Evolutionary conservation across 2,113 vertebrate genomes (phyloP), one percentile per base, ranked within the genome.

Genomic region (Ciconia boyciana): DNA sequence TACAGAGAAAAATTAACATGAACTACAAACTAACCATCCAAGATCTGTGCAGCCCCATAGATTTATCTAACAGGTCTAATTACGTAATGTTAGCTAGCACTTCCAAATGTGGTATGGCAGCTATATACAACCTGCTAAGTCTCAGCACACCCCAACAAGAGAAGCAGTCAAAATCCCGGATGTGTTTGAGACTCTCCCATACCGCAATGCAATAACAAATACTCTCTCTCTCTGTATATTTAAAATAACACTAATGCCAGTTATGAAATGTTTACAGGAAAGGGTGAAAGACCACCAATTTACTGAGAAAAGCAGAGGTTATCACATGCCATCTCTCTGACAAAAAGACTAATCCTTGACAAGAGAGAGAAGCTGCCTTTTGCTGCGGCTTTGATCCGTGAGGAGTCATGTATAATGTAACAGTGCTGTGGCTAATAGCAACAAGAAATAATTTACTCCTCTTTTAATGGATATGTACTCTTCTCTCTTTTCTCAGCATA

Each of bases 141-240:
- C 60, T 20, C 3, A 11, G 39, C 18, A 34, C n/a, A 14, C 9
- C 15, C 72, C 54, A 24, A 15, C 3, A 10, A 26, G 28, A 74
- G 74, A 11, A 49, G 25, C 2, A 3, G 9, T 12, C n/a, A 20
- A 66, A 62, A 16, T 10, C 39, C 68, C 74, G 12, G 66, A 6
- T 2, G 13, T 1, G 7, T 21, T 25, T 14, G n/a, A 34, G 51
- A 8, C 13, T 31, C 49, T n/a, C 28, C 28, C 28, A 1, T 11
- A 15, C 11, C 0, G 1, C 58, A 24, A 18, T 1, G 15, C 57
- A 16, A 15, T 7, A 17, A 24, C 5, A 1, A 65, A 24, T 6
- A 3, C 57, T 22, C 64, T 22, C 28, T 18, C 46, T 13, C 46
- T 32, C 11, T 13, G 7, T 3, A 1, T 28, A 3, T 55, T 83